Percentiles rank a stretch among this genome's conserved stretches.
These are phyloP conservation scores for Caenorhabditis sp. DNA, from an alignment of 2,888 invertebrate genomes.

Conservation along the genomic window DNA sequence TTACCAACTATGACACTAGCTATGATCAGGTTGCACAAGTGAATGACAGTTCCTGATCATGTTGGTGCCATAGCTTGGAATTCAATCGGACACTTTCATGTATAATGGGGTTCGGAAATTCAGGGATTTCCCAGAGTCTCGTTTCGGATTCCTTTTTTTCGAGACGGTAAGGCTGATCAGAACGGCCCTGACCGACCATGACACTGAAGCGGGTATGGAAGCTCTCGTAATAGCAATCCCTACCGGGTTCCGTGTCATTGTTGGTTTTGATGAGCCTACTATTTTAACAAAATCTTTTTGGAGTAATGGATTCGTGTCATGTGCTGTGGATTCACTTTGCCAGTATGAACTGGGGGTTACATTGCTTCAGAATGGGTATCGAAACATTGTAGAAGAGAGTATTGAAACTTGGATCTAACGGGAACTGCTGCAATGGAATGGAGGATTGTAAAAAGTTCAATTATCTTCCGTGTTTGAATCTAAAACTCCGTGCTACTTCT, in stretches of 20 bases:
- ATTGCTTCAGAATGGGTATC: too few relatives aligned
- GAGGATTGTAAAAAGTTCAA: too few relatives aligned
- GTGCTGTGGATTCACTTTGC: too few relatives aligned
- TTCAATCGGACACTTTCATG: background rate
- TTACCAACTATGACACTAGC: background rate
- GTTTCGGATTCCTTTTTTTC: background rate
- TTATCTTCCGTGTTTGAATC: too few relatives aligned
- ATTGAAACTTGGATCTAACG: too few relatives aligned
- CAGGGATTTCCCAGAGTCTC: background rate
- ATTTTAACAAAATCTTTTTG: too few relatives aligned
- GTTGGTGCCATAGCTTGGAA: background rate
- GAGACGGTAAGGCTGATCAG: background rate
- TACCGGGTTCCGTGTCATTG: constrained; percentile 9
- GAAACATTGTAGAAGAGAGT: too few relatives aligned
- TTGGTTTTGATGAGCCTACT: background rate
- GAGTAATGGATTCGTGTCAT: too few relatives aligned
- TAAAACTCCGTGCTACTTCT: too few relatives aligned
- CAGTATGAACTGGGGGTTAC: too few relatives aligned
- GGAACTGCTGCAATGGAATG: too few relatives aligned
- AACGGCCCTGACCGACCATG: background rate
- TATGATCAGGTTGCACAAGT: background rate
- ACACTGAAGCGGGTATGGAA: constrained; percentile 32
- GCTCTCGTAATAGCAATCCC: background rate
- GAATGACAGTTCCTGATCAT: background rate
- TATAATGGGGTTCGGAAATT: too few relatives aligned